Percentiles rank a stretch among this genome's conserved stretches.
phyloP scores from a whole-genome alignment of 2,797 vertebrate genomes.

The Anisognathus igniventris region DNA sequence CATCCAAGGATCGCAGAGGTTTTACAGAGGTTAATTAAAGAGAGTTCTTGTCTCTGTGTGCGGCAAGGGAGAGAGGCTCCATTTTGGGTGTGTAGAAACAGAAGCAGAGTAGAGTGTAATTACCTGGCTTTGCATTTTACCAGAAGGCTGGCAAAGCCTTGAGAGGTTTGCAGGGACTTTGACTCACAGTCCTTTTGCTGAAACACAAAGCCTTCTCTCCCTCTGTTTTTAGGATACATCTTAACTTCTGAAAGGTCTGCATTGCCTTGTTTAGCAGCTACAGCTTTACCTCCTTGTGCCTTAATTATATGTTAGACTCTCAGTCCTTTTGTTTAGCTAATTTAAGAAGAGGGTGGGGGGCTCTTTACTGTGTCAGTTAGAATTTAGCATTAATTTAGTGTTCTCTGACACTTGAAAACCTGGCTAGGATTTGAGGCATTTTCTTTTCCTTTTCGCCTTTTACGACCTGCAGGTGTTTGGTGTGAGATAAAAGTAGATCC shows the following conservation, averaged over 20 bases:
- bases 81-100: slow-evolving; percentile 26
- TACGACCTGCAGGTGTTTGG: slow-evolving; percentile 77
- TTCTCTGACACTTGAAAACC: slow-evolving; percentile 65
- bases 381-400: slow-evolving; percentile 54
- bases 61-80: not conserved
- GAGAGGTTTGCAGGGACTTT: not conserved
- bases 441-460: slow-evolving; percentile 65
- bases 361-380: slow-evolving; percentile 29
- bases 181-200: not conserved
- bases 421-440: slow-evolving; percentile 46
- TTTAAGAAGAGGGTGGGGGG: slow-evolving; percentile 39
- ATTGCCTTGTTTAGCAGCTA: not conserved
- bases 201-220: not conserved
- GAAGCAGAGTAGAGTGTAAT: not conserved
- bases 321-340: slow-evolving; percentile 45
- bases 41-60: slow-evolving; percentile 28
- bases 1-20: not conserved
- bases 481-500: slow-evolving; percentile 78
- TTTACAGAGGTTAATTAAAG: slow-evolving; percentile 51
- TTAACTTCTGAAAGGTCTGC: not conserved
- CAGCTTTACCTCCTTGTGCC: slow-evolving; percentile 10
- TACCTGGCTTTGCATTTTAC: slow-evolving; percentile 29
- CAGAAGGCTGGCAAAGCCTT: not conserved
- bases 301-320: slow-evolving; percentile 42
- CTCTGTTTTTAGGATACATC: not conserved